Evolutionary conservation across 2,888 invertebrate genomes (phyloP).

Genomic region (Leucoma salicis): DNA sequence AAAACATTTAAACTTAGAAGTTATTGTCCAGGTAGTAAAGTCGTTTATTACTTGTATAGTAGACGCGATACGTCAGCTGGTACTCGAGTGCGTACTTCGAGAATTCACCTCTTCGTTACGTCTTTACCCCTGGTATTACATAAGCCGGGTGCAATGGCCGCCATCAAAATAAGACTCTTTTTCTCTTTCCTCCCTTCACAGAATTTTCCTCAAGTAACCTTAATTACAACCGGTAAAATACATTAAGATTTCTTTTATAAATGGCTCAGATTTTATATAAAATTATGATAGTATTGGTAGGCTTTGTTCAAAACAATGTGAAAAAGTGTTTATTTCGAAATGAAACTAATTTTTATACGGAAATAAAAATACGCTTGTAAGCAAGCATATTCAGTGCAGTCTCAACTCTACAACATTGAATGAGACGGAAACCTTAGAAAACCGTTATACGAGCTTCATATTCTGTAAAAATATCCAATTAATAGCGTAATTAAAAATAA

Average conservation of each 20-base stretch:
- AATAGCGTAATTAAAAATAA: slow-evolving; percentile 1
- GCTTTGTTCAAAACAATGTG: background rate
- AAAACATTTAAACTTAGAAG: slow-evolving; percentile 46
- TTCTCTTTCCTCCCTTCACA: slow-evolving; percentile 16
- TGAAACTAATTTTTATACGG: no score
- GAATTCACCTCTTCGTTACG: slow-evolving; percentile 65
- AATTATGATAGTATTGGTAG: background rate
- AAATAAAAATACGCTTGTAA: no score
- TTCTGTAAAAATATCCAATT: slow-evolving; percentile 2
- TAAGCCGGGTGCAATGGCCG: slow-evolving; percentile 79
- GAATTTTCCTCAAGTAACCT: slow-evolving; percentile 50
- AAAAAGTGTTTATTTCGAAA: background rate
- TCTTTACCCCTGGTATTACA: slow-evolving; percentile 76
- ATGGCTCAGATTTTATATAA: slow-evolving; percentile 36
- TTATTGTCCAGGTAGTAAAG: slow-evolving; percentile 50
- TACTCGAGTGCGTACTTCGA: slow-evolving; percentile 28
- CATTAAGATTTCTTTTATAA: slow-evolving; percentile 45
- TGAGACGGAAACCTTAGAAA: background rate
- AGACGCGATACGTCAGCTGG: slow-evolving; percentile 39
- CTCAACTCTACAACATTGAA: background rate
- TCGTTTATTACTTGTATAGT: slow-evolving; percentile 41
- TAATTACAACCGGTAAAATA: slow-evolving; percentile 49
- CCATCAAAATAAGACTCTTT: slow-evolving; percentile 56
- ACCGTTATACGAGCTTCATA: background rate
- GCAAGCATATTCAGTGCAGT: no score